Evolutionary conservation across 2,888 invertebrate species (phyloP).

Genomic region (Ryuthela nishihirai): DNA sequence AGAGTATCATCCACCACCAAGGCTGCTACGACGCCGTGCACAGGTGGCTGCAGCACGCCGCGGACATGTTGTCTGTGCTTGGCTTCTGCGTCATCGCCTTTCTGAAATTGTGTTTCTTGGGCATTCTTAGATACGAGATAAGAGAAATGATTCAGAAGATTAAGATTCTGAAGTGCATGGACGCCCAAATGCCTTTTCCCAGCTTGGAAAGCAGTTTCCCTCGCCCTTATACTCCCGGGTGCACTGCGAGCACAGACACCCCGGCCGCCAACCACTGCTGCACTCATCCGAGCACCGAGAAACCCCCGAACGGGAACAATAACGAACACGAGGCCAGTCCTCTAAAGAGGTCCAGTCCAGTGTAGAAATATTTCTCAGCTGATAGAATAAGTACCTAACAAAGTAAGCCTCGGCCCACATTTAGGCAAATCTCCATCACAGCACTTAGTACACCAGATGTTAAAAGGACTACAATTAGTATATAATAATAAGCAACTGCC

Average conservation of each 20-base stretch:
- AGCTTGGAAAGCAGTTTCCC: conserved; percentile 36
- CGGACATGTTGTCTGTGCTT: conserved; percentile 69
- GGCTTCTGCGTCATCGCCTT: conserved; percentile 87
- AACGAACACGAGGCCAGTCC: conserved; percentile 38
- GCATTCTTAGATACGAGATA: conserved; percentile 79
- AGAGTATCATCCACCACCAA: conserved; percentile 43
- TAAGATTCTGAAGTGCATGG: conserved; percentile 68
- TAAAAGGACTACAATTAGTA: no score
- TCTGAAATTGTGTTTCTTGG: conserved; percentile 82
- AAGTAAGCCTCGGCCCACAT: no score
- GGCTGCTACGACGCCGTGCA: conserved; percentile 72
- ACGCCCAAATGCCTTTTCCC: conserved; percentile 45
- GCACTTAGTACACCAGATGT: no score
- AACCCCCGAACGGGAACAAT: conserved; percentile 43
- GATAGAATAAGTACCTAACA: neutral
- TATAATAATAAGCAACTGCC: no score
- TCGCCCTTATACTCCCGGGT: conserved; percentile 21
- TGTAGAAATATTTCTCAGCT: no score
- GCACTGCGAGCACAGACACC: conserved; percentile 20
- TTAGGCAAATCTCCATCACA: no score
- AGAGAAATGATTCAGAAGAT: conserved; percentile 90
- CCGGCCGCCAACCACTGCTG: conserved; percentile 8
- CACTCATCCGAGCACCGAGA: conserved; percentile 63
- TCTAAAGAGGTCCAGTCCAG: conserved; percentile 28
- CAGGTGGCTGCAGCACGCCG: conserved; percentile 71